Evolutionary conservation across 2,888 invertebrate genomes (phyloP).

Genomic region (Adineta ricciae): DNA sequence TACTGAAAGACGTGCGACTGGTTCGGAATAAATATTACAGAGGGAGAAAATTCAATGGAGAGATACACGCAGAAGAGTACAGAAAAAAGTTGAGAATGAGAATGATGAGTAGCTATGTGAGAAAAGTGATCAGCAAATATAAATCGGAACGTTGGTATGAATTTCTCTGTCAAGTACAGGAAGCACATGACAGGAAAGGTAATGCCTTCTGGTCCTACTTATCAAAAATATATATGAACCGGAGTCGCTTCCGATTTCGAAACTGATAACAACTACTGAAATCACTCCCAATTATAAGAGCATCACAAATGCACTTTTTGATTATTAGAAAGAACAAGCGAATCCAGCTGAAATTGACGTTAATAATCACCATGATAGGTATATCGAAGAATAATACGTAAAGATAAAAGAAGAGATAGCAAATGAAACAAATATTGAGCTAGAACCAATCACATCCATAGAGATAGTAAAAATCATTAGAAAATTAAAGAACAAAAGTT

Average conservation of each 20-base stretch:
- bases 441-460: background rate
- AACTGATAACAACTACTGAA: background rate
- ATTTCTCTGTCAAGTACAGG: background rate
- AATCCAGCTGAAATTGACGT: background rate
- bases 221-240: background rate
- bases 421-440: background rate
- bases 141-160: background rate
- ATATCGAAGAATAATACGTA: background rate
- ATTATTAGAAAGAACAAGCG: background rate
- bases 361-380: background rate
- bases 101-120: background rate
- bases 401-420: background rate
- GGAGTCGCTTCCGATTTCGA: background rate
- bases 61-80: background rate
- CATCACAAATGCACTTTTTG: background rate
- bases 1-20: background rate
- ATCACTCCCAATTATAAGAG: too few species aligned
- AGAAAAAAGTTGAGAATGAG: background rate
- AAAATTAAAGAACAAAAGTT: background rate
- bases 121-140: background rate
- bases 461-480: background rate
- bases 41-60: background rate
- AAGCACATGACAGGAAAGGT: background rate
- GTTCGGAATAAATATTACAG: background rate
- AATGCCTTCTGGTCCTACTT: background rate